Base-by-base conservation (phyloP, 2,113 vertebrate genomes). In the Enhydra lutris region DNA sequence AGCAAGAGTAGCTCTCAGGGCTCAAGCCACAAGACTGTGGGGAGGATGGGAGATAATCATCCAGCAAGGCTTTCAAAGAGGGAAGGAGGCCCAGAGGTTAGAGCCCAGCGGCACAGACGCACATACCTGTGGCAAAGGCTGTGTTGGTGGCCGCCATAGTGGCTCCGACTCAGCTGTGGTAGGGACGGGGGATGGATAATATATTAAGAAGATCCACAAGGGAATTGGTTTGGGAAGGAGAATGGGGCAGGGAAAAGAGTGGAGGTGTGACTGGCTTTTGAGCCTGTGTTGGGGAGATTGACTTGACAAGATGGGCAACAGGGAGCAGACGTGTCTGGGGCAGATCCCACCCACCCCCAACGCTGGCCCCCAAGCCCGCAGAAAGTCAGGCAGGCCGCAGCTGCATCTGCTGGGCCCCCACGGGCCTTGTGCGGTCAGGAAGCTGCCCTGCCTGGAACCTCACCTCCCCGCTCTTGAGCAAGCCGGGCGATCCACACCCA, bases 11-110 rank as follows among this genome's bases (percentile, higher is more conserved):
- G 71, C 81, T 85, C 79, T 47, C 39, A 52, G 69, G 69, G 61
- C 89, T 79, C 45, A 82, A 18, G 14, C 0, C 0, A 59, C 71
- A 96, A 67, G 92, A 63, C 71, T 57, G 26, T 39, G 31, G 71
- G 61, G 45, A 94, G 73, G 52, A n/a, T 7, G 71, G 61, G 31
- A 96, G 74, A 92, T 92, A 81, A 93, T 94, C 63, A 92, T 59
- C 71, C 95, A 57, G 34, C 39, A 36, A 67, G 65, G 20, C 18
- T 89, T 57, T 81, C 15, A 73, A 55, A 34, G 78, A 83, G 23
- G 47, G 29, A 79, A 50, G 42, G 65, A 55, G 13, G 73, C 47
- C 69, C 65, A 47, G 86, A 39, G 63, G 23, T 89, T 71, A 79
- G 52, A 93, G 82, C 6, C 9, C 57, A 7, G n/a, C 13, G n/a